phyloP scores from a whole-genome alignment of 2,888 invertebrate genomes.

The Arge pagana region DNA sequence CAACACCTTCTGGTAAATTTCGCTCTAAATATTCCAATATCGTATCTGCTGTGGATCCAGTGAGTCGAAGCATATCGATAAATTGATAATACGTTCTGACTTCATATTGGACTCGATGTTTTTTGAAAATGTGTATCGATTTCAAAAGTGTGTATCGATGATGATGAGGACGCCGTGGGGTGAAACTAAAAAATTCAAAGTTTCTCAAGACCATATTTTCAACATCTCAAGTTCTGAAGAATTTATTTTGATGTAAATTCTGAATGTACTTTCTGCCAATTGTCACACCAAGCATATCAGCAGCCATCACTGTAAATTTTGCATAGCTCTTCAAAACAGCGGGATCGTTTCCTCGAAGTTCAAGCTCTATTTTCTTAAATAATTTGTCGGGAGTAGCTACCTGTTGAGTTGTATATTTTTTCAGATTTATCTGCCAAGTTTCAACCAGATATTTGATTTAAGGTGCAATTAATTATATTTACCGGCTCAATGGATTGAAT shows the following conservation, averaged over 20 bases:
- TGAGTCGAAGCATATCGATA: constrained; percentile 81
- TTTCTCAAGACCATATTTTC: constrained; percentile 8
- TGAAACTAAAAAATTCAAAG: constrained; percentile 66
- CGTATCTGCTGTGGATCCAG: constrained; percentile 94
- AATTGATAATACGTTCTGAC: constrained; percentile 88
- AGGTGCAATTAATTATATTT: background rate
- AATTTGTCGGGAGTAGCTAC: constrained; percentile 70
- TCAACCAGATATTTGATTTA: background rate
- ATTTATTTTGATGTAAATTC: background rate
- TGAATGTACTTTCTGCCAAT: constrained; percentile 64
- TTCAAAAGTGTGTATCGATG: constrained; percentile 82
- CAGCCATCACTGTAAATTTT: constrained; percentile 80
- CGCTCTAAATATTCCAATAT: constrained; percentile 94
- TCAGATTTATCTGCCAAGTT: background rate
- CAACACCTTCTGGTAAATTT: constrained; percentile 97
- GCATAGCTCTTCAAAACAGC: constrained; percentile 88
- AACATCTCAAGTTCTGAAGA: background rate
- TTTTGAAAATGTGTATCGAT: constrained; percentile 88
- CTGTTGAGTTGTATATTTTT: no score
- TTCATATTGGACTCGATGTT: constrained; percentile 95
- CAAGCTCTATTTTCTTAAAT: constrained; percentile 81
- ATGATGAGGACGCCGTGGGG: constrained; percentile 72
- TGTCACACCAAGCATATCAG: constrained; percentile 78
- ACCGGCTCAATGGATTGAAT: constrained; percentile 5
- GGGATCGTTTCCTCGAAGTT: constrained; percentile 85